A percentile compares a stretch with the other conserved stretches of the same genome.
These are phyloP conservation scores for Oreochromis aureus DNA, from an alignment of 2,113 vertebrate genomes.

Conservation along the genomic window DNA sequence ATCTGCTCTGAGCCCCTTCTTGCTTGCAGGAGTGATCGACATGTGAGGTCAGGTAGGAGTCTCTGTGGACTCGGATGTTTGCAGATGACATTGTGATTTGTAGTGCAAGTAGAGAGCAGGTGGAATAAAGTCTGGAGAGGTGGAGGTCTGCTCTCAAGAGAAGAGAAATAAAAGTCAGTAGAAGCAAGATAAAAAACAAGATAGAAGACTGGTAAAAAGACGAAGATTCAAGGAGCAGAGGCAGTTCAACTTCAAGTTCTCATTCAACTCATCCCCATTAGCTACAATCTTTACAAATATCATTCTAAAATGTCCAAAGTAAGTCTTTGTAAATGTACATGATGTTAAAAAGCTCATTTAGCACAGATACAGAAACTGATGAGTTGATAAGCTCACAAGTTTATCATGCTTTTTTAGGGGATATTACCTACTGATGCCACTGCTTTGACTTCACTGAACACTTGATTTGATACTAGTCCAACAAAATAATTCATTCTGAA, in stretches of 20 bases:
- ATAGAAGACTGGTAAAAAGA: not conserved
- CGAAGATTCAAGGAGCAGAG: not conserved
- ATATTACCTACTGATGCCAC: not conserved
- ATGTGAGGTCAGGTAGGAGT: not conserved
- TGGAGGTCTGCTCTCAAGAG: rapidly evolving
- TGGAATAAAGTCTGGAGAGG: not conserved
- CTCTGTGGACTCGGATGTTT: not conserved
- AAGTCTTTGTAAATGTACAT: not conserved
- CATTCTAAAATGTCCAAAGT: not conserved
- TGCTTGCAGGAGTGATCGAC: not conserved
- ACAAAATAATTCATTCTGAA: not conserved
- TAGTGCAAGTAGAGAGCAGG: not conserved
- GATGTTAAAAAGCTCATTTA: not conserved
- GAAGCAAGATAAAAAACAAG: not conserved
- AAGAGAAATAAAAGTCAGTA: not conserved
- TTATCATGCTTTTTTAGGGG: not conserved
- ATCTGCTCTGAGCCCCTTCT: not conserved
- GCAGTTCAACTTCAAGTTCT: not conserved
- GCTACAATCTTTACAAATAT: not conserved
- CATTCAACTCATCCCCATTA: not conserved
- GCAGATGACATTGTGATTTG: not conserved
- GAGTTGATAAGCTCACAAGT: not conserved
- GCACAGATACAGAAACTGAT: not conserved
- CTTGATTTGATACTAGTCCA: not conserved
- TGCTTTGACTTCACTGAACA: not conserved